Percentiles rank a stretch among this genome's conserved stretches.
Evolutionary conservation across 2,888 invertebrate species (phyloP).

Genomic region (Cephonodes hylas): DNA sequence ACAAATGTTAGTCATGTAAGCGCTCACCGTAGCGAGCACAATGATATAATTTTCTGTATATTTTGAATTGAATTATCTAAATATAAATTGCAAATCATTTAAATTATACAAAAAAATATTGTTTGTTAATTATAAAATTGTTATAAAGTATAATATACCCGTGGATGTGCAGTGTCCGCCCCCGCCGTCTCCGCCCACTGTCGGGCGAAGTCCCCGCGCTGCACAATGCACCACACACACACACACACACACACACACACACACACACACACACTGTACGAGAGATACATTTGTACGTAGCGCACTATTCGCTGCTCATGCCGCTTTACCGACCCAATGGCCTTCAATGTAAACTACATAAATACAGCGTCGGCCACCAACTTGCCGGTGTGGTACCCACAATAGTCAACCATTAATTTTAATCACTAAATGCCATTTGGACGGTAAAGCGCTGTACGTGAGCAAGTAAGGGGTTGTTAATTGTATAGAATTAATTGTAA

Average conservation of each 20-base stretch:
- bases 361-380: no score
- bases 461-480: slow-evolving; percentile 6
- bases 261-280: no score
- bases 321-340: not conserved
- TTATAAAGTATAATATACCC: not conserved
- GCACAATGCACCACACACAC: not conserved
- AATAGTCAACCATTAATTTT: no score
- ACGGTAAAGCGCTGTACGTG: not conserved
- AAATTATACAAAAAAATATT: not conserved
- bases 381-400: no score
- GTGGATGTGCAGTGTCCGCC: not conserved
- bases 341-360: not conserved
- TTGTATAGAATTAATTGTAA: slow-evolving; percentile 3
- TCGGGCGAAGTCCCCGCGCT: not conserved
- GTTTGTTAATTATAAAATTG: not conserved
- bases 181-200: not conserved
- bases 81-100: not conserved
- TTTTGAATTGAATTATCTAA: not conserved
- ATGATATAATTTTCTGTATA: not conserved
- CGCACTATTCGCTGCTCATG: not conserved
- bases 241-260: not conserved
- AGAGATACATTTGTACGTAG: not conserved
- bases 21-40: not conserved
- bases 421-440: not conserved
- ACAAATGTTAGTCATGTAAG: not conserved